Percentiles rank a stretch among this genome's conserved stretches.
These are phyloP conservation scores for Leptinotarsa juncta DNA, from an alignment of 2,888 invertebrate genomes.

Conservation along the genomic window DNA sequence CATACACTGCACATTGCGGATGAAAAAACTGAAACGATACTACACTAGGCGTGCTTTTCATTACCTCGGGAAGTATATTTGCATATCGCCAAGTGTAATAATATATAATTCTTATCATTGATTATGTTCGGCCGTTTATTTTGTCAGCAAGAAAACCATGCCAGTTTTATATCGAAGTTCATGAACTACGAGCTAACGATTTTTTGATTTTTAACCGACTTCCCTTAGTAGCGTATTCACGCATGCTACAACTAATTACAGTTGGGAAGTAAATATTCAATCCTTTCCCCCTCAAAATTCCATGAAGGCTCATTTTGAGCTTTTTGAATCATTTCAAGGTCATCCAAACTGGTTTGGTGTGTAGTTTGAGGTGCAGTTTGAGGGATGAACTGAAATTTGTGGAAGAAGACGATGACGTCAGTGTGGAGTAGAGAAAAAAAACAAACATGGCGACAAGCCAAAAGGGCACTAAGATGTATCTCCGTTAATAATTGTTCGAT, in stretches of 20 bases:
- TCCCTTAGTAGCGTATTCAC: background rate
- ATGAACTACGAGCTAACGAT: background rate
- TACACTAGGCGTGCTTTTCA: background rate
- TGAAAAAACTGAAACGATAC: conserved; percentile 11
- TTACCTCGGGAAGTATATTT: conserved; percentile 3
- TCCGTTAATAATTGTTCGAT: no score
- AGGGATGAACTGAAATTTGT: no score
- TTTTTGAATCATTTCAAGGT: no score
- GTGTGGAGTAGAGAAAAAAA: no score
- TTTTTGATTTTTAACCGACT: background rate
- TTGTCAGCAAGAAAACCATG: background rate
- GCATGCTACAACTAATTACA: background rate
- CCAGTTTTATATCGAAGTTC: background rate
- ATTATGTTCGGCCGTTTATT: conserved; percentile 9
- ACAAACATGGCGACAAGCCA: no score
- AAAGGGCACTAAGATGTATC: no score
- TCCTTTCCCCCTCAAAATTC: no score
- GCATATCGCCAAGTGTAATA: conserved; percentile 17
- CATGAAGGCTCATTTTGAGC: no score
- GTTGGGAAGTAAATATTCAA: background rate
- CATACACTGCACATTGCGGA: background rate
- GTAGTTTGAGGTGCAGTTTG: no score
- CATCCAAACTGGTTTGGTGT: no score
- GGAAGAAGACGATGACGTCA: no score
- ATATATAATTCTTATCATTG: conserved; percentile 9